Evolutionary conservation across 2,113 vertebrate genomes (phyloP).

Genomic region (Eubucco bourcierii): DNA sequence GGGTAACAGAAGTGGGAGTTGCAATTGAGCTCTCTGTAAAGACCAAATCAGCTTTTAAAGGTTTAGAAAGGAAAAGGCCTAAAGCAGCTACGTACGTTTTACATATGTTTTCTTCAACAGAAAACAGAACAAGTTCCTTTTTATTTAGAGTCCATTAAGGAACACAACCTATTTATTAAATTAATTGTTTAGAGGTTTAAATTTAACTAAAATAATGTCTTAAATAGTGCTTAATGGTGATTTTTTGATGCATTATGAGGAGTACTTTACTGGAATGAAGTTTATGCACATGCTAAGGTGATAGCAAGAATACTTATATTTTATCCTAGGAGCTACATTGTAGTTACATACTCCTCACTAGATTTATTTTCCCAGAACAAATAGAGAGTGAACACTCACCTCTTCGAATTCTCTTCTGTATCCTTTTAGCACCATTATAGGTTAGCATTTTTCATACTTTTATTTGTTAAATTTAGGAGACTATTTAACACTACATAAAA

Average conservation of each 20-base stretch:
- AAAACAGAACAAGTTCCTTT: background rate
- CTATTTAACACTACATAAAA: background rate
- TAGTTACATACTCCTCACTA: background rate
- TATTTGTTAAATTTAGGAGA: background rate
- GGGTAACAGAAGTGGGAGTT: background rate
- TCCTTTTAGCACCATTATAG: background rate
- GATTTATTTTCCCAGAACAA: background rate
- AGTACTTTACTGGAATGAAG: background rate
- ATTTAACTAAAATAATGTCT: background rate
- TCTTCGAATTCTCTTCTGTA: background rate
- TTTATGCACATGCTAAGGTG: background rate
- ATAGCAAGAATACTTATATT: background rate
- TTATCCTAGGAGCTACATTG: background rate
- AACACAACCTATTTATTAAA: background rate
- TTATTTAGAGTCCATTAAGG: background rate
- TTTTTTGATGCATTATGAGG: background rate
- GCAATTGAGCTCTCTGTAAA: background rate
- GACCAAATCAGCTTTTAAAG: background rate
- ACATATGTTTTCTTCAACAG: no score
- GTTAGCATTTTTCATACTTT: background rate
- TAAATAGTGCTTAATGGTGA: background rate
- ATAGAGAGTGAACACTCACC: background rate
- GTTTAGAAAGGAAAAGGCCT: conserved; percentile 1
- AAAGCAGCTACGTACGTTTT: no score
- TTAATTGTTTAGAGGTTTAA: background rate